Conservation (phyloP, 2,113 vertebrate species). For the Emydura subglobosa region DNA sequence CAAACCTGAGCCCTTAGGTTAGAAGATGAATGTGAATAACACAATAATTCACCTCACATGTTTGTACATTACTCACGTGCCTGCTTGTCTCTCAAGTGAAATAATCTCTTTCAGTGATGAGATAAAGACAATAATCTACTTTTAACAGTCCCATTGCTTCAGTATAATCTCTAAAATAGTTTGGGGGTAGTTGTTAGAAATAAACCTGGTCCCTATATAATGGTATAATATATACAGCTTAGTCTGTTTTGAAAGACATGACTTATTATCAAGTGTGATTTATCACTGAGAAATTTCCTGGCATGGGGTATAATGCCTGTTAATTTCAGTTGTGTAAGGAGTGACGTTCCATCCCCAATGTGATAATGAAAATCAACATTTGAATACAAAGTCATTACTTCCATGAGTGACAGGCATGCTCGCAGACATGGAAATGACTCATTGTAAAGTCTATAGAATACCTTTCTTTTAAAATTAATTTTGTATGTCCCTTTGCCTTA, state of each 20-base stretch:
- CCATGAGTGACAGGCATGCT: constrained; percentile 10
- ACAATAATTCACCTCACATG: constrained; percentile 20
- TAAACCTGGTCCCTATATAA: background rate
- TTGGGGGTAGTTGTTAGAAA: background rate
- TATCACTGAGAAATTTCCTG: constrained; percentile 39
- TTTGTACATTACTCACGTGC: background rate
- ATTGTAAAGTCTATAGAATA: background rate
- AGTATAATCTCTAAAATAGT: background rate
- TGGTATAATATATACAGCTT: background rate
- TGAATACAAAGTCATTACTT: constrained; percentile 49
- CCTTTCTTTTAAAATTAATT: constrained; percentile 36
- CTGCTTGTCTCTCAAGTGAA: constrained; percentile 5
- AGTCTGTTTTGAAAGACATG: constrained; percentile 17
- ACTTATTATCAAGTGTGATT: constrained; percentile 38
- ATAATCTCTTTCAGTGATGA: background rate
- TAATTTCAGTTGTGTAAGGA: constrained; percentile 9
- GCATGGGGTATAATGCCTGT: background rate
- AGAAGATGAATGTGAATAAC: constrained; percentile 16
- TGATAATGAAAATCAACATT: constrained; percentile 31
- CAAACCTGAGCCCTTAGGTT: background rate
- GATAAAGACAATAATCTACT: background rate
- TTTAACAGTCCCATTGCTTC: background rate
- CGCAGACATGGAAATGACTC: constrained; percentile 30
- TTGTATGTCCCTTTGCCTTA: constrained; percentile 32
- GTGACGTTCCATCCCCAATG: background rate